These are phyloP conservation scores for Augiades crinisus DNA, from an alignment of 2,888 invertebrate genomes.

Conservation along the genomic window DNA sequence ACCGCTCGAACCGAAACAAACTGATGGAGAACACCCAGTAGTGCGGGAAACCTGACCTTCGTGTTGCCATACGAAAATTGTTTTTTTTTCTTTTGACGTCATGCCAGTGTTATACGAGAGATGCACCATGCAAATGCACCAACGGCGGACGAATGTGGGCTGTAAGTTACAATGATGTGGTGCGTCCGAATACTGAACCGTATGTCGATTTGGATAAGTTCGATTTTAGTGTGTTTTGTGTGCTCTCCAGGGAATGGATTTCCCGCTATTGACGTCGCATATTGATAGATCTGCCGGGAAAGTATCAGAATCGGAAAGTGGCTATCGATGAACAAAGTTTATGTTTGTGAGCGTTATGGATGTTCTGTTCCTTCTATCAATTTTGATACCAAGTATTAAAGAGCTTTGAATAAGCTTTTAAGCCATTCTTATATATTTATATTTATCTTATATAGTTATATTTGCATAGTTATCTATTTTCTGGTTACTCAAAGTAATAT, in stretches of 20 bases:
- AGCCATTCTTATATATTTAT: background rate
- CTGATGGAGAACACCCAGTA: constrained; percentile 51
- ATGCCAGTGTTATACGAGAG: constrained; percentile 69
- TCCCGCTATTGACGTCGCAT: constrained; percentile 42
- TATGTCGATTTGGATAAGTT: constrained; percentile 31
- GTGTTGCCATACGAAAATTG: constrained; percentile 37
- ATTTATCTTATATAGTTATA: no score
- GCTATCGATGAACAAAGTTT: background rate
- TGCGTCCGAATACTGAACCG: constrained; percentile 36
- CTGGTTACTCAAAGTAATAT: background rate
- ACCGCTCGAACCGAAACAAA: constrained; percentile 48
- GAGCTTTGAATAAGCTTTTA: background rate
- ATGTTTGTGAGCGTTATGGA: constrained; percentile 9
- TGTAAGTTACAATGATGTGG: constrained; percentile 53
- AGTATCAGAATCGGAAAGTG: constrained; percentile 42
- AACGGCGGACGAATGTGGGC: constrained; percentile 57
- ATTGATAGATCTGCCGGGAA: constrained; percentile 45
- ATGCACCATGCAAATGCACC: constrained; percentile 60
- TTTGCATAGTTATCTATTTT: no score
- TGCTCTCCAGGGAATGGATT: constrained; percentile 40
- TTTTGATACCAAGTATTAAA: background rate
- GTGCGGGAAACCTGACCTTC: constrained; percentile 62
- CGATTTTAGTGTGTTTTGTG: constrained; percentile 1
- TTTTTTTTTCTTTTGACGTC: constrained; percentile 35
- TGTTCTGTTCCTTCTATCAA: constrained; percentile 29